phyloP scores from a whole-genome alignment of 2,797 vertebrate species.

The Rhodeus uyekii region DNA sequence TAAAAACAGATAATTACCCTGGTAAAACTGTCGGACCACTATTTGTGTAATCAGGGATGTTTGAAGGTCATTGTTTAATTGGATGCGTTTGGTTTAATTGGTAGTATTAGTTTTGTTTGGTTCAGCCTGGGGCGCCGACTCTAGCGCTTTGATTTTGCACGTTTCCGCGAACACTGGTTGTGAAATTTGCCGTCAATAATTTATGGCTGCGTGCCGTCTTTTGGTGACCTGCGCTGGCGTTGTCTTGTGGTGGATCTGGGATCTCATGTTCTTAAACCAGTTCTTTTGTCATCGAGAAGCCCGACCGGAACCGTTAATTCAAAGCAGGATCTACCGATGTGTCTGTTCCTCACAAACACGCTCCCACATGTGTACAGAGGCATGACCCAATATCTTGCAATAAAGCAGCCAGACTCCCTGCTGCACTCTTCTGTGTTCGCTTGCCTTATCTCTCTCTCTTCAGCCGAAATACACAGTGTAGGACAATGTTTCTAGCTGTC shows the following conservation, averaged over 20 bases:
- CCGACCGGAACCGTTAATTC: conserved; percentile 33
- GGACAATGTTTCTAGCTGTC: conserved; percentile 21
- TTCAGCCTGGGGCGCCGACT: conserved; percentile 13
- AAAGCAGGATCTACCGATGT: conserved; percentile 34
- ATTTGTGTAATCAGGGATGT: conserved; percentile 49
- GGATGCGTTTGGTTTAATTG: conserved; percentile 42
- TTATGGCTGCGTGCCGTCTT: background rate
- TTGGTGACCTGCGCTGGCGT: background rate
- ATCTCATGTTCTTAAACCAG: conserved; percentile 23
- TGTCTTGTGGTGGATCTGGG: background rate
- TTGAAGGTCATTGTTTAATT: conserved; percentile 55
- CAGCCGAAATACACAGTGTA: conserved; percentile 12
- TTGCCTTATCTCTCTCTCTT: conserved; percentile 39
- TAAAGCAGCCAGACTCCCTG: conserved; percentile 45
- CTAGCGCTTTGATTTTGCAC: conserved; percentile 1
- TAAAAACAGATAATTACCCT: conserved; percentile 42
- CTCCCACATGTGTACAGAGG: conserved; percentile 33
- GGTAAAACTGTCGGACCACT: conserved; percentile 25
- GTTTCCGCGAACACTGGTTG: background rate
- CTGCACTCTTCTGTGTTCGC: conserved; percentile 35
- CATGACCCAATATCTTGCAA: conserved; percentile 46
- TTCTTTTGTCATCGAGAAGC: background rate
- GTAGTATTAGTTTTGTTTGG: conserved; percentile 46
- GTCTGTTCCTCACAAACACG: conserved; percentile 19
- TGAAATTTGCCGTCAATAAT: background rate